These are phyloP conservation scores for Erinaceus europaeus DNA, from an alignment of 2,113 vertebrate species.

Conservation along the genomic window DNA sequence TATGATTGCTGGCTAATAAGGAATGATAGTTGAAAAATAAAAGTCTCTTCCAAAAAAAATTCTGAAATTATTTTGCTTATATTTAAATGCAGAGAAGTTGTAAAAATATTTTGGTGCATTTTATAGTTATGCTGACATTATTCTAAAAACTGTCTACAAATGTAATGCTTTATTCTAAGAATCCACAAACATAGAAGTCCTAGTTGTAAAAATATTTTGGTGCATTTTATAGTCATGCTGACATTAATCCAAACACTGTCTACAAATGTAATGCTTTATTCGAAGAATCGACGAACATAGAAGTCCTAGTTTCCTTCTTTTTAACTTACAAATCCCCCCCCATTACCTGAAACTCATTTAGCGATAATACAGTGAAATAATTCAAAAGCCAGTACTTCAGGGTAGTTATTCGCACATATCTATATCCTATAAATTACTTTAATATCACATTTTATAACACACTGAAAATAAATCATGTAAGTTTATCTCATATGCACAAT, in stretches of 20 bases:
- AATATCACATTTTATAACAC: no score
- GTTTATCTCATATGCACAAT: no score
- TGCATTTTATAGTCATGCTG: not conserved
- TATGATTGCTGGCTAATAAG: no score
- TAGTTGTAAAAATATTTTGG: slow-evolving; percentile 39
- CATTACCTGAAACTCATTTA: slow-evolving; percentile 67
- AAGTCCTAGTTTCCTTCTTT: slow-evolving; percentile 58
- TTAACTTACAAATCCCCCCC: slow-evolving; percentile 60
- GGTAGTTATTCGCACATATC: slow-evolving; percentile 70
- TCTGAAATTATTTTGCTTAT: slow-evolving; percentile 39
- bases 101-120: slow-evolving; percentile 40
- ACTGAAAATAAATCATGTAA: no score
- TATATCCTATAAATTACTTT: no score
- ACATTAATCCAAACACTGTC: not conserved
- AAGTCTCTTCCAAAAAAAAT: no score
- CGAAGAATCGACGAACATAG: slow-evolving; percentile 57
- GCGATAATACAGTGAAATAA: slow-evolving; percentile 71
- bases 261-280: slow-evolving; percentile 16
- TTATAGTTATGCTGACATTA: not conserved
- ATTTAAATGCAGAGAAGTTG: slow-evolving; percentile 23
- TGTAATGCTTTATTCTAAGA: slow-evolving; percentile 49
- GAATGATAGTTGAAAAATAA: no score
- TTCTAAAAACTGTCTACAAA: not conserved
- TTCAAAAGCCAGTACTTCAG: slow-evolving; percentile 60
- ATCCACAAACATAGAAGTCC: slow-evolving; percentile 53